Percentiles rank a stretch among this genome's conserved stretches.
phyloP scores from a whole-genome alignment of 2,888 invertebrate species.

The Parthenolecanium corni region DNA sequence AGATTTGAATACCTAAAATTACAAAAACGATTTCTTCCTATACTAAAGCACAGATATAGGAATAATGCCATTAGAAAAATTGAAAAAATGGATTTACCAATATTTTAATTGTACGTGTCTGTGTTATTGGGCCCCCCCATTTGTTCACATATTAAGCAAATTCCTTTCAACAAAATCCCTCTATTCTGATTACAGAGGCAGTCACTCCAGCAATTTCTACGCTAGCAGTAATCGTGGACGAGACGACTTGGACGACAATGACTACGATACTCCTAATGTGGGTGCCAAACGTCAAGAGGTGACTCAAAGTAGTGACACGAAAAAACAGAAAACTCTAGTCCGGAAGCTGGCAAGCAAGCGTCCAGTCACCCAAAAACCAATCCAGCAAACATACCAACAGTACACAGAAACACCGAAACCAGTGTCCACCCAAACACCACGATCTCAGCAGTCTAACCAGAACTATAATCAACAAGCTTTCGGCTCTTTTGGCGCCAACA shows the following conservation, averaged over 20 bases:
- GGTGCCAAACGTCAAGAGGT: slow-evolving; percentile 29
- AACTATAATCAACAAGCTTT: slow-evolving; percentile 7
- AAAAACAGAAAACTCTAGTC: slow-evolving; percentile 37
- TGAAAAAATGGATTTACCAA: no score
- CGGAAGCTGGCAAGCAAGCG: slow-evolving; percentile 34
- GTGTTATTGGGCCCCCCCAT: no score
- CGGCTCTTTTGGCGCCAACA: not conserved
- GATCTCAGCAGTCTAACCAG: not conserved
- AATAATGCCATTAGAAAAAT: no score
- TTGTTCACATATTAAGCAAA: no score
- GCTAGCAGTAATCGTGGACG: slow-evolving; percentile 51
- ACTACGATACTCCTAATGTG: slow-evolving; percentile 34
- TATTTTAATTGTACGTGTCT: no score
- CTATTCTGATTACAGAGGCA: slow-evolving; percentile 38
- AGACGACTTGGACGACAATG: slow-evolving; percentile 44
- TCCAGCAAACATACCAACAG: slow-evolving; percentile 35
- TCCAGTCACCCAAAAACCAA: slow-evolving; percentile 35
- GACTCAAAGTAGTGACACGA: slow-evolving; percentile 28
- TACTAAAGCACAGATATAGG: no score
- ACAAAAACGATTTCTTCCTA: no score
- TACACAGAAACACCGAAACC: not conserved
- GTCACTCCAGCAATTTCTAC: slow-evolving; percentile 65
- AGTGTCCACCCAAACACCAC: slow-evolving; percentile 5
- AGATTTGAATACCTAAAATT: no score
- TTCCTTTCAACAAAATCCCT: no score